These are phyloP conservation scores for Sceliomorpha sp. DNA, from an alignment of 2,888 invertebrate species.

Conservation along the genomic window DNA sequence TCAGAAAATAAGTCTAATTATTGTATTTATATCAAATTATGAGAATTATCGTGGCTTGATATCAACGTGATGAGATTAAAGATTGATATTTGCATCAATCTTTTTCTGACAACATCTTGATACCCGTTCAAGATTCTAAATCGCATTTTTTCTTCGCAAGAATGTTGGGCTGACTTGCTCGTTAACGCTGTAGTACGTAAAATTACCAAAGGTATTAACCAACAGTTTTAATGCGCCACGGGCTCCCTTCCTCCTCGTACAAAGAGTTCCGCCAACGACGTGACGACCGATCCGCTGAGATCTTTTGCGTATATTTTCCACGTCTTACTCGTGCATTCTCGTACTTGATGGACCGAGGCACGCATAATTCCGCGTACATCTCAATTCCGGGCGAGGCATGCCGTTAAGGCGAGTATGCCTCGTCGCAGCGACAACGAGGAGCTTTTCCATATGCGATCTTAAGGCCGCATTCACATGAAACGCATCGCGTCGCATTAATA, in stretches of 20 bases:
- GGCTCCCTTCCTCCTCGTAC: conserved; percentile 41
- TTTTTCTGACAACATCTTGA: conserved; percentile 27
- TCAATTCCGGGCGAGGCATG: conserved; percentile 51
- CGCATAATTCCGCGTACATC: conserved; percentile 60
- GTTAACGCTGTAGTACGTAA: conserved; percentile 43
- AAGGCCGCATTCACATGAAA: conserved; percentile 3
- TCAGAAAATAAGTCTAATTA: too few relatives aligned
- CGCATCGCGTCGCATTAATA: conserved; percentile 1
- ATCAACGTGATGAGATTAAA: too few relatives aligned
- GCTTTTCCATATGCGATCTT: conserved; percentile 3
- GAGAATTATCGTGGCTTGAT: too few relatives aligned
- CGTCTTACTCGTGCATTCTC: conserved; percentile 9
- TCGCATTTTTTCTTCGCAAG: conserved; percentile 31
- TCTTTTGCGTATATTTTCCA: conserved; percentile 23
- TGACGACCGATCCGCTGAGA: conserved; percentile 7
- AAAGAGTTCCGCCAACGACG: conserved; percentile 44
- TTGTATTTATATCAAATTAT: too few relatives aligned
- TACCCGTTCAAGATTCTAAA: conserved; percentile 37
- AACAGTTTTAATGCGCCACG: conserved; percentile 36
- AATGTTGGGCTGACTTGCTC: conserved; percentile 35
- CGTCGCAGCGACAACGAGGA: conserved; percentile 15
- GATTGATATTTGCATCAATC: not conserved
- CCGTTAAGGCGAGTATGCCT: conserved; percentile 19
- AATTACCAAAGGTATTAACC: conserved; percentile 44
- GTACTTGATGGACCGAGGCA: conserved; percentile 51